Evolutionary conservation across 2,888 invertebrate species (phyloP).

Genomic region (Drosophila basisetae): DNA sequence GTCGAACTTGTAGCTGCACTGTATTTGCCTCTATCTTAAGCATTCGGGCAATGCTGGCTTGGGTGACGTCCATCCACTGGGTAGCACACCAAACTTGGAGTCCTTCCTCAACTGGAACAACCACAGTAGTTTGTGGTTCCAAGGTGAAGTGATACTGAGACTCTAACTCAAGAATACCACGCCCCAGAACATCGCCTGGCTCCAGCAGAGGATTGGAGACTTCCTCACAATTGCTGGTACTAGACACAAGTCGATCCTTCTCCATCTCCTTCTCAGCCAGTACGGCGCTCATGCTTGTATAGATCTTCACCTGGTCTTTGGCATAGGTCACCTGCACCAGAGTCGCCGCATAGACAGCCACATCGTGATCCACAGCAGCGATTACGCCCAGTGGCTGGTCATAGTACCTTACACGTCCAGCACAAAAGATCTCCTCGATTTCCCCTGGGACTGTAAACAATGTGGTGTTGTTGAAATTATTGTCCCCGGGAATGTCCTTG

Average conservation of each 20-base stretch:
- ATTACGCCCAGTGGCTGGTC: slow-evolving; percentile 92
- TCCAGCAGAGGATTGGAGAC: slow-evolving; percentile 2
- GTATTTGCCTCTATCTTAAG: slow-evolving; percentile 87
- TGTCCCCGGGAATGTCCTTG: slow-evolving; percentile 87
- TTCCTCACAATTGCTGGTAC: slow-evolving; percentile 23
- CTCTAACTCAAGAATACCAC: slow-evolving; percentile 87
- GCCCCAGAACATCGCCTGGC: slow-evolving; percentile 57
- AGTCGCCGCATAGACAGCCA: slow-evolving; percentile 86
- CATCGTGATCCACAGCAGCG: slow-evolving; percentile 87
- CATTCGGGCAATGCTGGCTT: slow-evolving; percentile 86
- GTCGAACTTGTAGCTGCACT: slow-evolving; percentile 89
- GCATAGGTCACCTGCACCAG: slow-evolving; percentile 86
- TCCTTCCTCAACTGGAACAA: slow-evolving; percentile 89
- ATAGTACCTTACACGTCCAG: slow-evolving; percentile 86
- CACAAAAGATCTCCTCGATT: slow-evolving; percentile 83
- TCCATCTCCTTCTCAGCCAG: slow-evolving; percentile 69
- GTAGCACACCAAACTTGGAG: slow-evolving; percentile 88
- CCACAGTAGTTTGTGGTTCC: slow-evolving; percentile 90
- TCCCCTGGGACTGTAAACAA: slow-evolving; percentile 38
- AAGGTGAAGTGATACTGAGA: slow-evolving; percentile 91
- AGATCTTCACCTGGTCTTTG: slow-evolving; percentile 71
- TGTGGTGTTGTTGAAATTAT: slow-evolving; percentile 86
- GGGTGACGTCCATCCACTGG: slow-evolving; percentile 88
- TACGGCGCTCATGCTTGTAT: slow-evolving; percentile 85
- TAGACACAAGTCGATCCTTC: slow-evolving; percentile 66